Evolutionary conservation across 2,797 vertebrate species (phyloP), one percentile per base, ranked within the genome.

Genomic region (Hoplostethus atlanticus): DNA sequence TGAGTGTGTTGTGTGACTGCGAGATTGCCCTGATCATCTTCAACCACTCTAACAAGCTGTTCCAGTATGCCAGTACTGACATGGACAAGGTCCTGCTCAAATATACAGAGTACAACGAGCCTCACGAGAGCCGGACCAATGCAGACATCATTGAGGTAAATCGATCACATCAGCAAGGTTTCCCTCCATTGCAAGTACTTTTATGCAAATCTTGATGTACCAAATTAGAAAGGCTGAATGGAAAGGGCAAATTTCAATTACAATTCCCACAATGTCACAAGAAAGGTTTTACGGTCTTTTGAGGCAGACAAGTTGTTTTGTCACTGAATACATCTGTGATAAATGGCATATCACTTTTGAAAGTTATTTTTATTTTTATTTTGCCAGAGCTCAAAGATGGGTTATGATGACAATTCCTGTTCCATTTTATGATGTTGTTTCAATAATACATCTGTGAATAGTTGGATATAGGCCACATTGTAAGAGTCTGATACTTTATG

Each of bases 1-100:
- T 98, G 89, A 98, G 97, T 82, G 97, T 98, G 71, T 91, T 98
- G 84, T 98, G 97, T 85, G 97, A 98, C 95, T 98, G 97, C 82
- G 97, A 98, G 93, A 98, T 98, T 68, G 97, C 97, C 54, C 96
- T 98, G 94, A 98, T 98, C 94, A 98, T 98, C 95, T 98, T 98
- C 94, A 98, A 98, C 95, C 97, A 97, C 77, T 97, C 97, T 34
- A 98, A 98, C 95, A 97, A 97, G 89, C 95, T 98, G 91, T 98
- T 98, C 91, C 97, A 98, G 90, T 98, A 98, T 34, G 97, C 97
- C 93, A 98, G 97, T 92, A 98, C 97, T 38, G 96, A 98, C 86
- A 98, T 98, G 97, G 97, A 98, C 93, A 97, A 98, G 93, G 97
- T 98, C 75, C 91, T 98, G 53, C 97, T 98, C 90, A 98, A 98